A percentile compares a stretch with the other conserved stretches of the same genome.
These are phyloP conservation scores for Apis mellifera DNA, from an alignment of 1,140 invertebrate genomes.

Conservation along the genomic window Amel_HAv3.1 CM009941.2:10157001-10157500, in stretches of 20 bases:
- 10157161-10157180: neutral
- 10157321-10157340: too few relatives aligned
- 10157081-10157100: constrained; percentile 25
- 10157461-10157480: neutral
- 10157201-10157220: too few relatives aligned
- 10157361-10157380: too few relatives aligned
- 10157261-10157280: too few relatives aligned
- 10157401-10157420: too few relatives aligned
- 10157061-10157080: neutral
- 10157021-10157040: constrained; percentile 48
- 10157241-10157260: too few relatives aligned
- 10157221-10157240: too few relatives aligned
- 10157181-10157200: too few relatives aligned
- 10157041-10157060: constrained; percentile 4
- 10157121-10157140: neutral
- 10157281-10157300: too few relatives aligned
- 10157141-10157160: neutral
- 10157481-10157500: constrained; percentile 15
- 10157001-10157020: constrained; percentile 38
- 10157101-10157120: neutral
- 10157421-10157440: neutral
- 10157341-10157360: too few relatives aligned
- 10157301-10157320: too few relatives aligned
- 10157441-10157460: fast-evolving
- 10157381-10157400: too few relatives aligned